Evolutionary conservation across 2,888 invertebrate genomes (phyloP), one percentile per base, ranked within the genome.

Genomic region (Petrolisthes manimaculis): DNA sequence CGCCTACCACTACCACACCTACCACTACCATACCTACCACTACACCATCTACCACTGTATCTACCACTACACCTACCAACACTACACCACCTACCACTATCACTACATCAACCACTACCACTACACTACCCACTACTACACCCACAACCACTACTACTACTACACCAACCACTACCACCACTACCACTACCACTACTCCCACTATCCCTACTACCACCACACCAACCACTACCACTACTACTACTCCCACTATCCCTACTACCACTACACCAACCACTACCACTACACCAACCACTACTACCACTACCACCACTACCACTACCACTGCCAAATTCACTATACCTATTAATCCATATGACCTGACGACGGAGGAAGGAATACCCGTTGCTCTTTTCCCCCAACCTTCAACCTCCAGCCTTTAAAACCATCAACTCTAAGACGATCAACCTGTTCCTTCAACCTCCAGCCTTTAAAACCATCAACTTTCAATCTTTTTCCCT

Each of bases 261-360:
- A 74, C 74, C 21, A 74, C 74, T 74, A 74, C 74, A 8, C 18
- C 74, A 21, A 74, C 74, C 74, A 21, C 74, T 74, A 74, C 74
- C n/a, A 74, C 74, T 21, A 74, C 18, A 8, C n/a, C 74, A 8
- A 74, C 74, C 74, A 12, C 74, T 1, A 74, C 74, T 4, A 74
- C 74, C 8, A 12, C 74, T 61, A 14, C 18, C 61, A 61, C 61
- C 12, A 74, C 24, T 21, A 8, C 8, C 21, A 74, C 61, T 18
- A 61, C 61, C 9, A 61, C 61, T 18, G 18, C 61, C 61, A 61
- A 61, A 61, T 61, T 61, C 61, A 61, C 9, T 1, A 61, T 61
- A 61, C 61, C 61, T 14, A 61, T 61, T 18, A 61, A 61, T 18
- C 61, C 61, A 14, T 61, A 61, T 61, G 61, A 61, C 61, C 1